A percentile compares a stretch with the other conserved stretches of the same genome.
These are phyloP conservation scores for Rhynchonycteris naso DNA, from an alignment of 2,797 vertebrate genomes.

Conservation along the genomic window DNA sequence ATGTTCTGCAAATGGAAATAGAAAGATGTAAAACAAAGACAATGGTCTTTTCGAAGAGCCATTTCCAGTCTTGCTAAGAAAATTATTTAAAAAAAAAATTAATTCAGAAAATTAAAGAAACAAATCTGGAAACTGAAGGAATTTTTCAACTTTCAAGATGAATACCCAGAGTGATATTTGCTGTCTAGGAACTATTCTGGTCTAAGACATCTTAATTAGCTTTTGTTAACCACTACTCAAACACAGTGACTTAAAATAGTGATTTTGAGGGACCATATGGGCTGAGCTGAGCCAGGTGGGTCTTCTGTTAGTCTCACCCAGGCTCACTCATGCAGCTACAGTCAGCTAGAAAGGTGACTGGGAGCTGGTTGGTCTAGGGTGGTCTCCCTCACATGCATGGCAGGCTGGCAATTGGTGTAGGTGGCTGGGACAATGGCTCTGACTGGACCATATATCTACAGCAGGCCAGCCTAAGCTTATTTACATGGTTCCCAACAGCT, in stretches of 20 bases:
- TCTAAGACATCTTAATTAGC: neutral
- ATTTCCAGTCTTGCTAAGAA: neutral
- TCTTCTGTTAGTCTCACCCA: neutral
- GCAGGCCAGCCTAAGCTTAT: neutral
- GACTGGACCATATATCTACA: neutral
- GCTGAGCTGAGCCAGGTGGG: neutral
- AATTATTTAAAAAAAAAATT: neutral
- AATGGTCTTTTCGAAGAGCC: neutral
- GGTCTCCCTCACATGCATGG: neutral
- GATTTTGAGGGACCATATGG: neutral
- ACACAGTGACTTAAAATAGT: neutral
- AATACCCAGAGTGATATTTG: neutral
- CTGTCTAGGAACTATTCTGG: constrained; percentile 17
- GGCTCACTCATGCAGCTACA: neutral
- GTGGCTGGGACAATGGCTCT: neutral
- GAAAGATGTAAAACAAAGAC: constrained; percentile 22
- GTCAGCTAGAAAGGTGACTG: neutral
- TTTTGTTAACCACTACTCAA: neutral
- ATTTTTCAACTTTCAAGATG: constrained; percentile 33
- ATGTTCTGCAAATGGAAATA: constrained; percentile 5
- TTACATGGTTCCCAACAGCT: neutral
- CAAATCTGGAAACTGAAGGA: neutral
- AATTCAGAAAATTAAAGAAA: neutral
- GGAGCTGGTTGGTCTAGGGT: neutral
- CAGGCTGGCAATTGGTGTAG: neutral